These are phyloP conservation scores for Montipora capitata DNA, from an alignment of 92 coral and sea anemone genomes.

Conservation along the genomic window DNA sequence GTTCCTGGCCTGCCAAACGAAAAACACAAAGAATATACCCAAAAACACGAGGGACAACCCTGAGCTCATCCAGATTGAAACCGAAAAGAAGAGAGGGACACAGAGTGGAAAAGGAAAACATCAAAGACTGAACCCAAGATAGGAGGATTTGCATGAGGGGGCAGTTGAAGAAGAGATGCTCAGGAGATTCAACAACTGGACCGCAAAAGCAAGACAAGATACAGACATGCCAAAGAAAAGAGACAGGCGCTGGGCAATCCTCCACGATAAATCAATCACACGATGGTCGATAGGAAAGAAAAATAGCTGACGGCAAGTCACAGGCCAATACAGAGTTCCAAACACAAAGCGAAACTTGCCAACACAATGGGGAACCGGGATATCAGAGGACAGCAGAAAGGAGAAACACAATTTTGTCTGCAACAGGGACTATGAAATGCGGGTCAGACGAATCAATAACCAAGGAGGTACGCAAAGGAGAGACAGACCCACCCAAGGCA, in stretches of 20 bases:
- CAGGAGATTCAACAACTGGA: background rate
- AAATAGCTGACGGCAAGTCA: background rate
- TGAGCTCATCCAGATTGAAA: background rate
- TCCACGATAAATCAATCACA: background rate
- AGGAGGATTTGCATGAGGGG: background rate
- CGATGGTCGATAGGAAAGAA: background rate
- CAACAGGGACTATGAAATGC: too few relatives aligned
- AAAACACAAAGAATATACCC: background rate
- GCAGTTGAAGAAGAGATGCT: background rate
- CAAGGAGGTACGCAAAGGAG: too few relatives aligned
- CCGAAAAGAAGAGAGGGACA: background rate
- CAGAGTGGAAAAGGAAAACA: background rate
- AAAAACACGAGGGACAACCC: background rate
- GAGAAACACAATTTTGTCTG: too few relatives aligned
- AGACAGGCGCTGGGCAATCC: background rate
- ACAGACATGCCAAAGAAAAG: background rate
- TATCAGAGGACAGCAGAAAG: too few relatives aligned
- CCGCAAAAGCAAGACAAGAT: background rate
- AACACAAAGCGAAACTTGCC: too few relatives aligned
- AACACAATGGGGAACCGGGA: too few relatives aligned
- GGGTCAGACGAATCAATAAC: too few relatives aligned
- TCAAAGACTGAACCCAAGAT: background rate
- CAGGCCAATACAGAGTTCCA: too few relatives aligned
- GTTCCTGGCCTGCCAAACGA: background rate
- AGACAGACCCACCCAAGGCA: too few relatives aligned